Evolutionary conservation across 2,113 vertebrate genomes (phyloP), one percentile per base, ranked within the genome.

Genomic region (Lycocorax pyrrhopterus): DNA sequence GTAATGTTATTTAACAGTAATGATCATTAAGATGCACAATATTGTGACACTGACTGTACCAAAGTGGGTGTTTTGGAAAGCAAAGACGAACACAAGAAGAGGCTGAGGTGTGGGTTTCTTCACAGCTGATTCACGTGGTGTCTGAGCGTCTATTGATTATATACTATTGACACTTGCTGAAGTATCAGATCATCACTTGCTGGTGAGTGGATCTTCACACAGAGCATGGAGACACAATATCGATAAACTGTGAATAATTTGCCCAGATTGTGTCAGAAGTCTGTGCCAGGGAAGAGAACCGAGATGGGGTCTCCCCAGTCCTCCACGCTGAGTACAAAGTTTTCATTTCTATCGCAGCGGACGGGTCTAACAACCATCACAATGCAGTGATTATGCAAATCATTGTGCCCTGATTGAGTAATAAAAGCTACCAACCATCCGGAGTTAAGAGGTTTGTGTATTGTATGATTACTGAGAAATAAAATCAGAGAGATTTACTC

Each of bases 81-180:
- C 32, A 62, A 64, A 33, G 44, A 33, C 5, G 37, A 71, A 72
- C 60, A 22, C 16, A 21, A 27, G 25, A 6, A 39, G 56, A 10
- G 35, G 33, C 2, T 16, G 63, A 56, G 19, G 25, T 32, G 37
- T 43, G 41, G 30, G 23, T 30, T 90, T 44, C 30, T 44, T 30
- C 2, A 0, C 10, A 55, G 75, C 30, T 30, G 49, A 53, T 62
- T 68, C 9, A 3, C 4, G 1, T 1, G 12, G 18, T 64, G 29
- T 11, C 47, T 55, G 62, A 49, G 32, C 0, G 0, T 44, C 53
- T 44, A 3, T 19, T 3, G 27, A 32, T 51, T 4, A 0, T 2
- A 6, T 0, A 1, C 41, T 64, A 35, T 29, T 1, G 6, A 9
- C 1, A 16, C 8, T 44, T 7, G 29, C 35, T 41, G 26, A 74